Conservation (phyloP, 2,113 vertebrate genomes). For the Onychostruthus taczanowskii region DNA sequence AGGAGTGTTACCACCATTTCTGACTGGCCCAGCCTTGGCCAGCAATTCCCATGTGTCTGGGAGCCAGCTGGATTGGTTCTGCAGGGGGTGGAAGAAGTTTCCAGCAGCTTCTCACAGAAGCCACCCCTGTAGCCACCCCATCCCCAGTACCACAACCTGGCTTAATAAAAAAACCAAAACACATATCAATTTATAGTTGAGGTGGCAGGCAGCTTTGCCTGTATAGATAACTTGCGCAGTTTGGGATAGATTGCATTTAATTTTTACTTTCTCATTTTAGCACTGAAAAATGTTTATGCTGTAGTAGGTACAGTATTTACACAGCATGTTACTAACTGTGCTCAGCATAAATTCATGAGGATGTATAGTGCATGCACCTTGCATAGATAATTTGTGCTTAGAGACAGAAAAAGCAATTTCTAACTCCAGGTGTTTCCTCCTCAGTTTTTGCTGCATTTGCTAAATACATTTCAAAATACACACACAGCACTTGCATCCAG, state of each 20-base stretch:
- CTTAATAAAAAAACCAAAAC: neutral
- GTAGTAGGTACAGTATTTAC: neutral
- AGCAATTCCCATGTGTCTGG: rapidly evolving
- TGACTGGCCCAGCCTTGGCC: neutral
- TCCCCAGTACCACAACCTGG: neutral
- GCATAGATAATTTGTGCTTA: neutral
- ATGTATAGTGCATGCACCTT: neutral
- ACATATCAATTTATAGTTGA: neutral
- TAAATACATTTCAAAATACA: neutral
- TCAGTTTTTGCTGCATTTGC: neutral
- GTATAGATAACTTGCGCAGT: neutral
- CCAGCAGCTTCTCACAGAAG: neutral
- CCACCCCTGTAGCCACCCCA: rapidly evolving
- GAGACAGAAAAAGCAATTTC: neutral
- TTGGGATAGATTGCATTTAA: neutral
- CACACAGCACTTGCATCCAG: neutral
- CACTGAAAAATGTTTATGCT: neutral
- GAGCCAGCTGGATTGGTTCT: neutral
- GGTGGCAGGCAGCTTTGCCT: neutral
- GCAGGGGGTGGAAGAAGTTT: neutral
- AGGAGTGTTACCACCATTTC: neutral
- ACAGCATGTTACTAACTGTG: neutral
- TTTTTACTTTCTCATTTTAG: neutral
- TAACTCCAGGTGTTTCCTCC: neutral
- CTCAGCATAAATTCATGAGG: neutral